Conservation (phyloP, 2,888 invertebrate species). For the Rhogogaster chlorosoma region DNA sequence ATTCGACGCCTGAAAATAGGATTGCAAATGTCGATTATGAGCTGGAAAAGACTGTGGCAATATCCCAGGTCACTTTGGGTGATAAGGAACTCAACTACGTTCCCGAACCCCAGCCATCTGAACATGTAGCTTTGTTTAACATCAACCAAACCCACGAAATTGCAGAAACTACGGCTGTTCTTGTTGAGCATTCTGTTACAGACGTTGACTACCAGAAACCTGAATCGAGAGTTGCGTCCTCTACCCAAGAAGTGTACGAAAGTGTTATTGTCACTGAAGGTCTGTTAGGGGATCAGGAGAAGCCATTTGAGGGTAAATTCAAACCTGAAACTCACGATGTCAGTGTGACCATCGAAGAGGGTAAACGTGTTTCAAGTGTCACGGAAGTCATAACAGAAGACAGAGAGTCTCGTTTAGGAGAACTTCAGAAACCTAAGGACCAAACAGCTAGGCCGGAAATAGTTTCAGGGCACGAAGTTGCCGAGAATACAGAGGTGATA, state of each 20-base stretch:
- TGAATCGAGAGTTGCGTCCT: constrained; percentile 60
- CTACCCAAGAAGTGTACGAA: constrained; percentile 65
- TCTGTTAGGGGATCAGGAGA: constrained; percentile 71
- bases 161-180: constrained; percentile 77
- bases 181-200: constrained; percentile 69
- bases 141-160: constrained; percentile 71
- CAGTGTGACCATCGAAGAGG: constrained; percentile 76
- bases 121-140: constrained; percentile 62
- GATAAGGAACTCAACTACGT: constrained; percentile 78
- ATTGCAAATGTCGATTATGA: constrained; percentile 79
- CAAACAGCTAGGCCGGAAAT: constrained; percentile 74
- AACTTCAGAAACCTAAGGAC: constrained; percentile 69
- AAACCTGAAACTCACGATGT: constrained; percentile 75
- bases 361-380: constrained; percentile 75
- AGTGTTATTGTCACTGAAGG: constrained; percentile 71
- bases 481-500: constrained; percentile 78
- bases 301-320: constrained; percentile 73
- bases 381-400: constrained; percentile 80
- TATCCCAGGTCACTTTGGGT: constrained; percentile 77
- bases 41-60: constrained; percentile 78
- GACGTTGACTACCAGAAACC: constrained; percentile 61
- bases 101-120: constrained; percentile 63
- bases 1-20: constrained; percentile 70
- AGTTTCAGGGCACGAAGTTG: constrained; percentile 74
- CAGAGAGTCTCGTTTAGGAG: constrained; percentile 75